Base-by-base conservation (phyloP, 2,888 invertebrate species). In the Volucella bombylans region DNA sequence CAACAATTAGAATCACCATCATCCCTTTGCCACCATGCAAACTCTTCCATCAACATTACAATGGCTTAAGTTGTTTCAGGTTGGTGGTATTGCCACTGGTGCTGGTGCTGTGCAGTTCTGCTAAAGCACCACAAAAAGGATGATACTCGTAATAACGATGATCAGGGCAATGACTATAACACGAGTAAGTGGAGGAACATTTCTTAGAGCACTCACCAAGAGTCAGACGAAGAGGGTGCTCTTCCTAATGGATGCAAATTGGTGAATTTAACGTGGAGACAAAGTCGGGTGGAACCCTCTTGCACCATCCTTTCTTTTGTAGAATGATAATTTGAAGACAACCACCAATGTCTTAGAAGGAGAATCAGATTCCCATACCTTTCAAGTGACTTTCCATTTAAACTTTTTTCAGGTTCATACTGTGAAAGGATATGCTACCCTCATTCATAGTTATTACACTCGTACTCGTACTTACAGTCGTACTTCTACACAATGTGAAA, bases 231-330 rank as follows among this genome's bases (percentile, higher is more conserved):
- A 49, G 11, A 47, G 43, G 52, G 15, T n/a, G 9, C 31, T 8
- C 55, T 8, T 54, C 41, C 31, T 74, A 74, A 74, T 71, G 50
- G 49, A 80, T 67, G 80, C 65, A 80, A 85, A 85, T 85, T 80
- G 59, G 38, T 61, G 18, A 41, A 50, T 64, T 64, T 49, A 62
- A 67, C 67, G 59, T 76, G 74, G 55, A 55, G 59, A n/a, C 23
- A 23, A 23, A 23, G 23, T 23, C 23, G 45, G 69, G 39, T 55
- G 6, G 14, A 64, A 10, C 11, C 54, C 15, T n/a, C 18, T 11
- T 39, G 14, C 10, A 23, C 14, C 15, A 39, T 18, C 45, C 8
- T n/a, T 15, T 49, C 47, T 39, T 38, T 18, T 11, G 23, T 23
- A 2, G 50, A 50, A 61, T 57, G 52, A 45, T 76, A 67, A 59